Percentiles rank a stretch among this genome's conserved stretches.
phyloP scores from a whole-genome alignment of 2,113 vertebrate species.

The Mirza zaza region DNA sequence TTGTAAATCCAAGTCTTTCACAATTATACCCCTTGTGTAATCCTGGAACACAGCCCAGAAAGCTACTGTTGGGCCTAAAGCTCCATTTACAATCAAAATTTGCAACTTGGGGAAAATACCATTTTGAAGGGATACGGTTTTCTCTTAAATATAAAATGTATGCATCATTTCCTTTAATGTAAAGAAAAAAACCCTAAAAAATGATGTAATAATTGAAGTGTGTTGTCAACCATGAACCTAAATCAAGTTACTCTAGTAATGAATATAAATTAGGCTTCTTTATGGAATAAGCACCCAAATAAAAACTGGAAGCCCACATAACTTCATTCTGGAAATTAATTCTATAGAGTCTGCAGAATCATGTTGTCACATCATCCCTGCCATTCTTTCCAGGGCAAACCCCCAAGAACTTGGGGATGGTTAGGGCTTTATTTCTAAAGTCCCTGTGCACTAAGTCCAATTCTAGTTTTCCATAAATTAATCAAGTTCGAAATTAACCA shows the following conservation, averaged over 20 bases:
- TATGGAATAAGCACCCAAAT: background rate
- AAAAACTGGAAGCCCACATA: background rate
- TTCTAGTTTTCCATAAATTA: background rate
- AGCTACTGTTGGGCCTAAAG: background rate
- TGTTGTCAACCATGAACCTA: background rate
- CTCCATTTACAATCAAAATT: background rate
- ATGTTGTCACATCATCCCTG: background rate
- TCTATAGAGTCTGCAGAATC: background rate
- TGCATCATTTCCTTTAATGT: background rate
- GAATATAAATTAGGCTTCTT: background rate
- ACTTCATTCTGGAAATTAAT: background rate
- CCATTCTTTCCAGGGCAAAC: background rate
- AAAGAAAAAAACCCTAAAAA: constrained; percentile 13
- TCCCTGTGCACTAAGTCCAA: background rate
- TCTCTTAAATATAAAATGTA: constrained; percentile 3
- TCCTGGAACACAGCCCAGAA: constrained; percentile 24
- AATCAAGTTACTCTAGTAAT: background rate
- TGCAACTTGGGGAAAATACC: background rate
- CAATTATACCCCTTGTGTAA: background rate
- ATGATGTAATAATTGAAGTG: background rate
- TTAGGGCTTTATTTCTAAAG: background rate
- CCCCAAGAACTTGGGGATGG: background rate
- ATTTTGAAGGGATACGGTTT: constrained; percentile 3
- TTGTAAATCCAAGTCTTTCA: constrained; percentile 42
- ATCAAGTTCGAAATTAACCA: background rate